phyloP scores from a whole-genome alignment of 2,797 vertebrate species.

The Hydrophis major region DNA sequence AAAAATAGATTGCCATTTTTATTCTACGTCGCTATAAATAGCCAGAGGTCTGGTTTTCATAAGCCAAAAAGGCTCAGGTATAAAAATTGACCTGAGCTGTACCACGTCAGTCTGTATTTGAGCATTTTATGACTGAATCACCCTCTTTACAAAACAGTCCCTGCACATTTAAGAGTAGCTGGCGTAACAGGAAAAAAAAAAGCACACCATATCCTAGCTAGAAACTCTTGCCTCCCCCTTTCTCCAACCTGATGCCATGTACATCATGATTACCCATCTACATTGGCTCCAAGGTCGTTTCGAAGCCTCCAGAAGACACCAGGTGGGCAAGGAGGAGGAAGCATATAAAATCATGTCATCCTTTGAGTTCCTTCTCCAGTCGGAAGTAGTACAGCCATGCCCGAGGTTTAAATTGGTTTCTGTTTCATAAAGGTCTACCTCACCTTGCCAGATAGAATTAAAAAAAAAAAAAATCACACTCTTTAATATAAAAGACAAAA shows the following conservation, averaged over 20 bases:
- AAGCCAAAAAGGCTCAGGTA: neutral
- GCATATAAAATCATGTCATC: neutral
- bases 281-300: neutral
- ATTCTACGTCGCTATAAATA: neutral
- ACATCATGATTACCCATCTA: too few relatives aligned
- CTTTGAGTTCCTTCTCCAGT: neutral
- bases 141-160: neutral
- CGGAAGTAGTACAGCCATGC: neutral
- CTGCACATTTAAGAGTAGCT: neutral
- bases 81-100: neutral
- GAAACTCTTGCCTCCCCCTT: neutral
- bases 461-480: neutral
- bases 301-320: neutral
- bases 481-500: neutral
- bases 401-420: neutral
- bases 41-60: neutral
- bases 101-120: too few relatives aligned
- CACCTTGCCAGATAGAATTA: neutral
- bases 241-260: too few relatives aligned
- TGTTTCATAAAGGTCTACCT: neutral
- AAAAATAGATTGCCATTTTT: neutral
- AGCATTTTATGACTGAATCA: neutral
- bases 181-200: neutral
- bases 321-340: neutral
- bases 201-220: too few relatives aligned